A percentile compares a stretch with the other conserved stretches of the same genome.
phyloP scores from a whole-genome alignment of 1,140 invertebrate species.

The Spodoptera frugiperda region DNA sequence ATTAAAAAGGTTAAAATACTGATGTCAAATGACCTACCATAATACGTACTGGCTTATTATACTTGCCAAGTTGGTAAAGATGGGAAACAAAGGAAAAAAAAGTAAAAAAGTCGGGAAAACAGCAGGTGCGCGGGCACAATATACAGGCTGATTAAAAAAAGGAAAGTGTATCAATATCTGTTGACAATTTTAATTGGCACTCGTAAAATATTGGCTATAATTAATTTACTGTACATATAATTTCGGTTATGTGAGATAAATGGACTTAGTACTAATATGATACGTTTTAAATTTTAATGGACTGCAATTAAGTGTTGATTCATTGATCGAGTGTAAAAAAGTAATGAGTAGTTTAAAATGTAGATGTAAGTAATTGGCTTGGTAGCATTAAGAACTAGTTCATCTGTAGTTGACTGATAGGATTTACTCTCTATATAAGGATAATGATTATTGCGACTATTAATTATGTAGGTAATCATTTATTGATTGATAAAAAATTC shows the following conservation, averaged over 20 bases:
- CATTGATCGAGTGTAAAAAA: constrained; percentile 23
- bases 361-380: constrained; percentile 29
- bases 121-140: constrained; percentile 62
- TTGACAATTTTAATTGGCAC: constrained; percentile 25
- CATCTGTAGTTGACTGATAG: constrained; percentile 2
- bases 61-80: constrained; percentile 61
- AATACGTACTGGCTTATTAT: constrained; percentile 69
- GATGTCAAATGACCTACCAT: constrained; percentile 68
- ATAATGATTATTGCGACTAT: constrained; percentile 6
- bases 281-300: constrained; percentile 8
- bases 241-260: constrained; percentile 6
- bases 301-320: constrained; percentile 23
- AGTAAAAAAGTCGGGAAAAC: constrained; percentile 49
- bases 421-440: constrained; percentile 19
- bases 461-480: background rate
- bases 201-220: constrained; percentile 20
- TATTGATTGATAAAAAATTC: constrained; percentile 12
- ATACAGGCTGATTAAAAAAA: constrained; percentile 64
- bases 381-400: constrained; percentile 25
- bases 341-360: constrained; percentile 26
- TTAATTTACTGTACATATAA: background rate
- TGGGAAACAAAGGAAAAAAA: constrained; percentile 66
- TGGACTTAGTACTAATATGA: background rate
- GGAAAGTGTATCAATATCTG: background rate
- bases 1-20: constrained; percentile 53